Evolutionary conservation across 2,888 invertebrate species (phyloP).

Genomic region (Gandaritis pyraliata): DNA sequence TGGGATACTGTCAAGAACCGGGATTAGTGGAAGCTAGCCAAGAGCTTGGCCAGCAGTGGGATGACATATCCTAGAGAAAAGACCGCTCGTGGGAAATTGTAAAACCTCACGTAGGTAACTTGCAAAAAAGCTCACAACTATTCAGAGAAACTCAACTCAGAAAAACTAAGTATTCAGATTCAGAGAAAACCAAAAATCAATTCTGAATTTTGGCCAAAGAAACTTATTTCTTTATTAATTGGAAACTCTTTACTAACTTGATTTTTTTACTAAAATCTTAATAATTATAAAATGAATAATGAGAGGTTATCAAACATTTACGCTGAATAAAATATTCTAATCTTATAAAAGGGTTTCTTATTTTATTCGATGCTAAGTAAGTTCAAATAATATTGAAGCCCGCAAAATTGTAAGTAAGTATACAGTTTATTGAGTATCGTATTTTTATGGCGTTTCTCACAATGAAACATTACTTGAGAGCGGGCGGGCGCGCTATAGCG

Average conservation of each 20-base stretch:
- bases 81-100: no score
- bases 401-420: constrained; percentile 72
- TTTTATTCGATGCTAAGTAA: constrained; percentile 62
- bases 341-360: constrained; percentile 44
- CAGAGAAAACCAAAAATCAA: no score
- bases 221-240: background rate
- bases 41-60: no score
- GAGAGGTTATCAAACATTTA: constrained; percentile 32
- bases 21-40: no score
- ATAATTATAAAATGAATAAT: constrained; percentile 28
- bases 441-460: constrained; percentile 75
- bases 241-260: constrained; percentile 4
- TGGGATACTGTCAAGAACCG: no score
- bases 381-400: constrained; percentile 65
- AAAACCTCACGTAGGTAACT: no score
- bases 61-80: no score
- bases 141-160: no score
- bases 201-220: no score
- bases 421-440: constrained; percentile 73
- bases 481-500: constrained; percentile 53
- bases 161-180: no score
- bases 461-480: constrained; percentile 70
- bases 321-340: constrained; percentile 43
- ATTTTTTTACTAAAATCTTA: constrained; percentile 18
- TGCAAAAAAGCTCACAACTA: no score